Evolutionary conservation across 2,888 invertebrate species (phyloP).

Genomic region (Mesochorus sp.): DNA sequence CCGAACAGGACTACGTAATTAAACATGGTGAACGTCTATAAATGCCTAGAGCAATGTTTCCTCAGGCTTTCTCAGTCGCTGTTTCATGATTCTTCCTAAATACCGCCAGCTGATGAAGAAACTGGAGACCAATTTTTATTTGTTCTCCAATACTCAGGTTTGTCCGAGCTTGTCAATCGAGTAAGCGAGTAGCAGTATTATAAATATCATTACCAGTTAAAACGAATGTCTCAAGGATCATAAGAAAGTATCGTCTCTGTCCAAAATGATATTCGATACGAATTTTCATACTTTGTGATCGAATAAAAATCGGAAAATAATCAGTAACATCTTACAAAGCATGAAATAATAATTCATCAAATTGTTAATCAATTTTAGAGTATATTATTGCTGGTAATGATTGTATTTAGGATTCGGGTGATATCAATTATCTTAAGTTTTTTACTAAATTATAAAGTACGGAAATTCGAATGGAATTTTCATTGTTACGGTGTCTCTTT

Average conservation of each 20-base stretch:
- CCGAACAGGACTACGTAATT: conserved; percentile 81
- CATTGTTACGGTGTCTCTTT: too few species aligned
- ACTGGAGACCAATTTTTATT: background rate
- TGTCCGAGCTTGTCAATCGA: conserved; percentile 22
- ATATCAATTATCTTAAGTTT: too few species aligned
- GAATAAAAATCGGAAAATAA: too few species aligned
- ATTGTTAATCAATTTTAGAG: too few species aligned
- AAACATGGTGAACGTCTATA: conserved; percentile 66
- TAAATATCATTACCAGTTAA: conserved; percentile 30
- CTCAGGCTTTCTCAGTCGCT: background rate
- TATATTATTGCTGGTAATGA: too few species aligned
- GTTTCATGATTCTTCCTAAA: background rate
- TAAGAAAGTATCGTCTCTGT: background rate
- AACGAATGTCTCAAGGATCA: background rate
- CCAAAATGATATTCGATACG: too few species aligned
- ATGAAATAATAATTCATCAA: too few species aligned
- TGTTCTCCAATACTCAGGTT: background rate
- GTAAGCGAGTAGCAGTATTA: background rate
- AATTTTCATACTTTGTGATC: too few species aligned
- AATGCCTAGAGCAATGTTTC: background rate
- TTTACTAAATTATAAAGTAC: too few species aligned
- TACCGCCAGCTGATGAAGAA: conserved; percentile 2
- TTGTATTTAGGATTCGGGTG: too few species aligned
- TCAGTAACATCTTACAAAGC: too few species aligned
- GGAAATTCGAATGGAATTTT: too few species aligned